These are phyloP conservation scores for Tenodera sinensis DNA, from an alignment of 2,888 invertebrate species.

Conservation along the genomic window DNA sequence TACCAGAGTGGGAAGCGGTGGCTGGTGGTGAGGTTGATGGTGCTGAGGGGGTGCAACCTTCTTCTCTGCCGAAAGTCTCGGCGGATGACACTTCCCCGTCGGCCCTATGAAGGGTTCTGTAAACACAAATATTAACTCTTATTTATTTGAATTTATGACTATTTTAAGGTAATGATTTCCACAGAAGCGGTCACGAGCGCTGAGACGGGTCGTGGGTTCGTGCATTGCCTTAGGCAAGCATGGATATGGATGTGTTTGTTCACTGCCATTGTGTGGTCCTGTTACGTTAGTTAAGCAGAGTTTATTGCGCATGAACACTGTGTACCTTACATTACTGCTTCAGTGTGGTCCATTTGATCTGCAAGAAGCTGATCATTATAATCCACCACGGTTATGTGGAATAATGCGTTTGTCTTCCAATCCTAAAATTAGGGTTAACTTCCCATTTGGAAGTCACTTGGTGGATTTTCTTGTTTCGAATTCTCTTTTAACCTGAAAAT, in stretches of 20 bases:
- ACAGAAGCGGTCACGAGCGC: not conserved
- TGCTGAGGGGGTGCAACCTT: slow-evolving; percentile 7
- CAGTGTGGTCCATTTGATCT: not conserved
- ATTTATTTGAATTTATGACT: not conserved
- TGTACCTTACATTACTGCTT: not conserved
- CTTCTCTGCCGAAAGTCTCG: slow-evolving; percentile 10
- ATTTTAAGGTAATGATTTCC: not conserved
- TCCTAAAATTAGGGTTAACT: too few species aligned
- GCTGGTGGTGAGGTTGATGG: not conserved
- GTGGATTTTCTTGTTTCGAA: too few species aligned
- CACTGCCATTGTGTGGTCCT: not conserved
- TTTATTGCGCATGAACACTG: not conserved
- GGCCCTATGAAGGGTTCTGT: slow-evolving; percentile 28
- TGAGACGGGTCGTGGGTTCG: not conserved
- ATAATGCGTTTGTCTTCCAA: too few species aligned
- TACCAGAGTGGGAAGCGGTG: not conserved
- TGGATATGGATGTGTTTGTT: not conserved
- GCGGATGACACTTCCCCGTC: slow-evolving; percentile 32
- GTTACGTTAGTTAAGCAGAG: not conserved
- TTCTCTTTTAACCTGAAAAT: too few species aligned
- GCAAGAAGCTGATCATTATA: not conserved
- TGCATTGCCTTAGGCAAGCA: not conserved
- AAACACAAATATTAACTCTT: not conserved
- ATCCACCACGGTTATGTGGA: too few species aligned
- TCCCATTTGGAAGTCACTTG: too few species aligned